Evolutionary conservation across 2,888 invertebrate genomes (phyloP).

Genomic region (Lycaena phlaeas): DNA sequence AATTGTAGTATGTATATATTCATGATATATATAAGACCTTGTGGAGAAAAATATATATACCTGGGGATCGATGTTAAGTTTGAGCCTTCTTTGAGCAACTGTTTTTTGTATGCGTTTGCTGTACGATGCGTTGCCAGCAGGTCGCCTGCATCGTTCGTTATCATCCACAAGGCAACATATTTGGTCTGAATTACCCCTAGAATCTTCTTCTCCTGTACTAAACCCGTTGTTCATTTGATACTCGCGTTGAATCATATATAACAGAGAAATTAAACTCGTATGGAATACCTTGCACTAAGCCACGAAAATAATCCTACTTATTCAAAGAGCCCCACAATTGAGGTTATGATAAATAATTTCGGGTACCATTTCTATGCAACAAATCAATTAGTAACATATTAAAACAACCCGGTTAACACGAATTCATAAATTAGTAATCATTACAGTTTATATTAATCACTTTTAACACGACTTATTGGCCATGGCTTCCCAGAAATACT

Average conservation of each 20-base stretch:
- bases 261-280: constrained; percentile 46
- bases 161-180: constrained; percentile 95
- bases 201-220: constrained; percentile 93
- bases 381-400: constrained; percentile 37
- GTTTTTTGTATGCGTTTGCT: constrained; percentile 97
- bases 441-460: constrained; percentile 29
- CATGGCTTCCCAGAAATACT: constrained; percentile 33
- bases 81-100: constrained; percentile 91
- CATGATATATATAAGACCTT: constrained; percentile 11
- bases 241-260: constrained; percentile 73
- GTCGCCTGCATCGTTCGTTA: constrained; percentile 87
- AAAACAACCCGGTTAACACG: constrained; percentile 24
- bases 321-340: constrained; percentile 52
- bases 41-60: constrained; percentile 26
- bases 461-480: constrained; percentile 34
- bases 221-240: constrained; percentile 87
- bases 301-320: constrained; percentile 50
- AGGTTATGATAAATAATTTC: constrained; percentile 61
- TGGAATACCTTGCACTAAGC: constrained; percentile 45
- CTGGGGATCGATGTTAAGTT: constrained; percentile 86
- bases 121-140: constrained; percentile 95
- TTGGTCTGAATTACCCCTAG: constrained; percentile 89
- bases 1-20: background rate
- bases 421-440: constrained; percentile 26
- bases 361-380: constrained; percentile 37